Evolutionary conservation across 2,113 vertebrate genomes (phyloP).

Genomic region (Menura novaehollandiae): DNA sequence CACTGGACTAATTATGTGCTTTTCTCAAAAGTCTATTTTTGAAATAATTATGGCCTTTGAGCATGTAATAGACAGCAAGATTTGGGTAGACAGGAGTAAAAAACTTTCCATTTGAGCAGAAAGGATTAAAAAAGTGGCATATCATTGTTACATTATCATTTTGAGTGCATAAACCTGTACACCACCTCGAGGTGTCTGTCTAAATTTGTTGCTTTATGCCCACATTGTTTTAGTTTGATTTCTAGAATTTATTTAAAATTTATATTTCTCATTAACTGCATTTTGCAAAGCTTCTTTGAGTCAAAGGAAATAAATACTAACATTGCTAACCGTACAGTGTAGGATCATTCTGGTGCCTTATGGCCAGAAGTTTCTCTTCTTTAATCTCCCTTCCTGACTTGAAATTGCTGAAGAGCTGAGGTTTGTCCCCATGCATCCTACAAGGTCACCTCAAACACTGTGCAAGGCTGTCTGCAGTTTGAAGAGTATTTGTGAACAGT

Average conservation of each 20-base stretch:
- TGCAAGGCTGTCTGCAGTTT: fast-evolving
- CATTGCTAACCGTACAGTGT: background rate
- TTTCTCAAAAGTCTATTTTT: slow-evolving; percentile 72
- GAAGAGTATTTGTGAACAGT: background rate
- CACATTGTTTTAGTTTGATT: background rate
- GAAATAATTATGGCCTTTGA: slow-evolving; percentile 71
- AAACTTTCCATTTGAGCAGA: background rate
- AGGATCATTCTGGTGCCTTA: background rate
- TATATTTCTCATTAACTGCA: background rate
- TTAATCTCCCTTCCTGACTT: background rate
- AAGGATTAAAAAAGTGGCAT: slow-evolving; percentile 2
- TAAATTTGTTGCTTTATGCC: background rate
- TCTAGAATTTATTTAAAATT: background rate
- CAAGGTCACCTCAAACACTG: background rate
- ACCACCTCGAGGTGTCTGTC: background rate
- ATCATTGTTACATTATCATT: background rate
- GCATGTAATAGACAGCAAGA: slow-evolving; percentile 45
- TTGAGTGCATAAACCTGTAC: background rate
- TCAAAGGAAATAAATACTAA: background rate
- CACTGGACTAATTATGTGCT: slow-evolving; percentile 69
- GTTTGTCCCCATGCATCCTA: background rate
- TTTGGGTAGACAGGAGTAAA: slow-evolving; percentile 17
- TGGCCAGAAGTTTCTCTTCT: background rate
- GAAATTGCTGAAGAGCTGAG: background rate
- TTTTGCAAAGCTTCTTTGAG: background rate